Evolutionary conservation across 2,888 invertebrate species (phyloP).

Genomic region (Andrena trimmerana): DNA sequence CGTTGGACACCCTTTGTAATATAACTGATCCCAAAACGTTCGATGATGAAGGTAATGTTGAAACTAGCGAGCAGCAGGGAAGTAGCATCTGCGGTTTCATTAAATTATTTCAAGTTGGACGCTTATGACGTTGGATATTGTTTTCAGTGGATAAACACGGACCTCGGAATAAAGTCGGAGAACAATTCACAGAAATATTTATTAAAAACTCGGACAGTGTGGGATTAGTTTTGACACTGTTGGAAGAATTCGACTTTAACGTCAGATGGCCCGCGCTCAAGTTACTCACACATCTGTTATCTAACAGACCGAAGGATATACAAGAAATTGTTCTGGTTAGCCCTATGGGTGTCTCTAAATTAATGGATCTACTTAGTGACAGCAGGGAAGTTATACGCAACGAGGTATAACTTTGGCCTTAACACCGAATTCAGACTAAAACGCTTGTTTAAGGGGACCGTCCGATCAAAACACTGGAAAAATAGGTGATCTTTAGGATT

Average conservation of each 20-base stretch:
- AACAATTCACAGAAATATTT: constrained; percentile 98
- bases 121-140: background rate
- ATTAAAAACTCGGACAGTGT: constrained; percentile 96
- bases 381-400: constrained; percentile 98
- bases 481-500: no score
- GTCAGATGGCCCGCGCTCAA: constrained; percentile 96
- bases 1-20: constrained; percentile 96
- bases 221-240: constrained; percentile 91
- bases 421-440: no score
- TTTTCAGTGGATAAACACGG: constrained; percentile 81
- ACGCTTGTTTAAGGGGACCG: no score
- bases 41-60: constrained; percentile 90
- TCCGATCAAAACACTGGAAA: no score
- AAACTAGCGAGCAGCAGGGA: no score
- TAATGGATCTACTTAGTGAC: constrained; percentile 98
- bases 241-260: constrained; percentile 98
- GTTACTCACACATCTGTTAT: constrained; percentile 94
- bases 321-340: constrained; percentile 95
- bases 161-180: constrained; percentile 89
- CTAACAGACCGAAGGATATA: constrained; percentile 94
- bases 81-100: no score
- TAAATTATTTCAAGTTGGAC: no score
- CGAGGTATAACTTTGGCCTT: constrained; percentile 88
- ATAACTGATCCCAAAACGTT: constrained; percentile 93
- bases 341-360: constrained; percentile 98